Conservation (phyloP, 1,140 invertebrate genomes). For the Ostrea denselamellosa region DNA sequence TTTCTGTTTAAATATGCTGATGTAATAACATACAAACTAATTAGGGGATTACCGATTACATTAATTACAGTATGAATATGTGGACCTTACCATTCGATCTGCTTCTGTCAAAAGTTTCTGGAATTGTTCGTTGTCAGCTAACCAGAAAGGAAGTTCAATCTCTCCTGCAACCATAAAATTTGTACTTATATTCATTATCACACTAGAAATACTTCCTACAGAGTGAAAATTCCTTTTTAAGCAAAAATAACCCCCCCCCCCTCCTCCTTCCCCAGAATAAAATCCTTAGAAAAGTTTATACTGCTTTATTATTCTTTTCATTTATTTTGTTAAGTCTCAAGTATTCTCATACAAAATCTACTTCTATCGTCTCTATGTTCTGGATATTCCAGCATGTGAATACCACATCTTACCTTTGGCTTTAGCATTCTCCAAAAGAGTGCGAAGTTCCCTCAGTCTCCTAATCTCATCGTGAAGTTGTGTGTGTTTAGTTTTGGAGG, state of each 20-base stretch:
- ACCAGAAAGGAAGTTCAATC: constrained; percentile 88
- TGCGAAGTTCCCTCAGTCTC: constrained; percentile 89
- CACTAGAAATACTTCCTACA: not conserved
- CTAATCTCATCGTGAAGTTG: constrained; percentile 91
- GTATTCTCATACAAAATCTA: too few species aligned
- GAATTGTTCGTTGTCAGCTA: constrained; percentile 91
- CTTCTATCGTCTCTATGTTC: not conserved
- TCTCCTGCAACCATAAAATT: constrained; percentile 81
- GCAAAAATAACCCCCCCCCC: not conserved
- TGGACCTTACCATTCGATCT: constrained; percentile 66
- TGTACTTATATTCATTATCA: too few species aligned
- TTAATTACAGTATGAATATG: not conserved
- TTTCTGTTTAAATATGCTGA: not conserved
- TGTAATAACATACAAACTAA: not conserved
- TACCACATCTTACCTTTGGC: constrained; percentile 63
- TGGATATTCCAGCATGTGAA: not conserved
- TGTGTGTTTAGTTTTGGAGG: constrained; percentile 90
- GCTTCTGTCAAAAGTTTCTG: constrained; percentile 84
- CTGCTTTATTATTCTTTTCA: too few species aligned
- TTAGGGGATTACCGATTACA: not conserved
- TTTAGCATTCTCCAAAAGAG: constrained; percentile 76
- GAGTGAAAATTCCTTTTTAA: not conserved
- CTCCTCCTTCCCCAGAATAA: too few species aligned
- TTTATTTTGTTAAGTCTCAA: too few species aligned
- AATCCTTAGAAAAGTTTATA: too few species aligned